phyloP scores from a whole-genome alignment of 2,113 vertebrate genomes.

The Asarcornis scutulata region DNA sequence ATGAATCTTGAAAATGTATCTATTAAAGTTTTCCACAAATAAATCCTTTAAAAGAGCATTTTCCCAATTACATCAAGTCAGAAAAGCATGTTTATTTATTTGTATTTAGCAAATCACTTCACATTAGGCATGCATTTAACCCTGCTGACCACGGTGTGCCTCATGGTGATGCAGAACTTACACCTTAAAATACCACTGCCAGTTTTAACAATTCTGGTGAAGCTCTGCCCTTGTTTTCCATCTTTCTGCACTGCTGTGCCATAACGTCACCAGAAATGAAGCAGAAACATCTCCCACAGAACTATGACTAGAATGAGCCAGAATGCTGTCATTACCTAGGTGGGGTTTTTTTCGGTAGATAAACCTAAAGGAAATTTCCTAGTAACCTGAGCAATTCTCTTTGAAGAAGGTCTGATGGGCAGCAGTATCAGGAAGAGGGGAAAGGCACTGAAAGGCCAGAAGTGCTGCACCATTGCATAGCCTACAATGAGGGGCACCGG shows the following conservation, averaged over 20 bases:
- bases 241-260: not conserved
- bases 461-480: not conserved
- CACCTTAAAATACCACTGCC: not conserved
- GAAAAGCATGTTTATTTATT: not conserved
- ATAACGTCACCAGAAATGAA: not conserved
- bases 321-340: not conserved
- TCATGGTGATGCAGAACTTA: not conserved
- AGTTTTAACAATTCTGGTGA: not conserved
- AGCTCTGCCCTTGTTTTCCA: not conserved
- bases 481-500: not conserved
- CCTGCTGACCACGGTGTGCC: not conserved
- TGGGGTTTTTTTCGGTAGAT: not conserved
- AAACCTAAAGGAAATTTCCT: not conserved
- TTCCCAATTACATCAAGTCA: not conserved
- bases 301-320: not conserved
- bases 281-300: fast-evolving
- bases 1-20: not conserved
- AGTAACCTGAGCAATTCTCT: not conserved
- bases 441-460: not conserved
- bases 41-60: not conserved
- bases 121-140: not conserved
- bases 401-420: not conserved
- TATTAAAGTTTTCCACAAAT: not conserved
- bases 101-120: not conserved
- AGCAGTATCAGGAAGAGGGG: not conserved